Conservation (phyloP, 2,888 invertebrate genomes). For the Spisula solida region DNA sequence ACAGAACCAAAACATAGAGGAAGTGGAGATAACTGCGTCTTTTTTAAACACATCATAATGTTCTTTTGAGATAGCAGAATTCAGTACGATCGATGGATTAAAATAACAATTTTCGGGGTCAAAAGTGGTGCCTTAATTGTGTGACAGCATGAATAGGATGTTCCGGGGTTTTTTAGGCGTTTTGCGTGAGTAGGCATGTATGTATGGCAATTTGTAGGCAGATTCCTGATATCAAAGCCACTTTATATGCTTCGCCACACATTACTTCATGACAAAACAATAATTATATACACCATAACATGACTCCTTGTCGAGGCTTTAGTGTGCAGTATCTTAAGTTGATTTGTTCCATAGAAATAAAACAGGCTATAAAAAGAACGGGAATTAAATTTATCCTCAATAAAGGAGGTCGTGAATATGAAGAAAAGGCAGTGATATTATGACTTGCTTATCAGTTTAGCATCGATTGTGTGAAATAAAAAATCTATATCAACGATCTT, state of each 20-base stretch:
- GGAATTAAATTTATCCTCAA: constrained; percentile 46
- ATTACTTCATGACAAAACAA: neutral
- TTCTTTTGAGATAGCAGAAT: neutral
- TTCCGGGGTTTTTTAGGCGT: neutral
- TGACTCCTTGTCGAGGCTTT: neutral
- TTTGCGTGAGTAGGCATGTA: neutral
- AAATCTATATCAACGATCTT: neutral
- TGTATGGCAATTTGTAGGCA: neutral
- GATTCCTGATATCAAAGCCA: neutral
- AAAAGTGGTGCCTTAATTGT: neutral
- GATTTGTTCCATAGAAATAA: neutral
- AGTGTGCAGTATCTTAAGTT: neutral
- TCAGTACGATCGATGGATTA: neutral
- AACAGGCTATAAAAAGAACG: constrained; percentile 12
- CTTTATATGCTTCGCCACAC: neutral
- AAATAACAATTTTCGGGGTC: neutral
- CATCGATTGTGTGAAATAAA: neutral
- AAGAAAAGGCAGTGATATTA: neutral
- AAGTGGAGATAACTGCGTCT: no score
- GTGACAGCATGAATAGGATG: neutral
- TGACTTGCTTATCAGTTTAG: neutral
- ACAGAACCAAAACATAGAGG: no score
- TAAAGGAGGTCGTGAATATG: constrained; percentile 17
- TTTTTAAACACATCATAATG: no score
- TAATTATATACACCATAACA: neutral